These are phyloP conservation scores for Anarhynchus alexandrinus DNA, from an alignment of 2,113 vertebrate species.

Conservation along the genomic window DNA sequence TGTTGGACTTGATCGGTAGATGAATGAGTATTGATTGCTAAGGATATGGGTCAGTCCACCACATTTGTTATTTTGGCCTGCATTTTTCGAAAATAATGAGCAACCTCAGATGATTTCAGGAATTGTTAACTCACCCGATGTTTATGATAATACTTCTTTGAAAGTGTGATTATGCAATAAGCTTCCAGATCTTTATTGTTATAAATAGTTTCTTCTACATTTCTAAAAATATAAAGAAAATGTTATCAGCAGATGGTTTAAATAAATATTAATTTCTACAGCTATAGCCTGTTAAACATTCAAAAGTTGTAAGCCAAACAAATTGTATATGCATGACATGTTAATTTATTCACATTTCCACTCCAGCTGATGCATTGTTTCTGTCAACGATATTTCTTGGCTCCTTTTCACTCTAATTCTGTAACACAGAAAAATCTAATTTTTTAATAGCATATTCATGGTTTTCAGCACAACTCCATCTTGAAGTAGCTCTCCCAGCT, in stretches of 20 bases:
- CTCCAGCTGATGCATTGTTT: constrained; percentile 43
- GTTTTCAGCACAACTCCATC: background rate
- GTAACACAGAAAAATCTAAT: background rate
- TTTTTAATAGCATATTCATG: constrained; percentile 4
- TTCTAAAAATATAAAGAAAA: constrained; percentile 35
- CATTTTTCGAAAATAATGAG: background rate
- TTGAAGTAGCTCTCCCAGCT: background rate
- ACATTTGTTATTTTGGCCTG: background rate
- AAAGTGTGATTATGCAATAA: background rate
- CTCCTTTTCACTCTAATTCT: constrained; percentile 19
- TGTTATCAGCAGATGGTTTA: constrained; percentile 56
- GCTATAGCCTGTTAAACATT: constrained; percentile 15
- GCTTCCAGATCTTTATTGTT: constrained; percentile 5
- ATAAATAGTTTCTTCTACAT: background rate
- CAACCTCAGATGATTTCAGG: background rate
- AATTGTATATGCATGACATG: background rate
- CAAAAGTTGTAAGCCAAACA: constrained; percentile 12
- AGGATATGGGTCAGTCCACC: background rate
- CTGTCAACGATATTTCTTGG: constrained; percentile 5
- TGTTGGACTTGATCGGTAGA: background rate
- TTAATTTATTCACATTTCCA: background rate
- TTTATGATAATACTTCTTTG: background rate
- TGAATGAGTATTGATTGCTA: background rate
- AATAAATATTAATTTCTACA: constrained; percentile 57
- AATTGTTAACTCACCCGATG: background rate